phyloP scores from a whole-genome alignment of 2,113 vertebrate species.

The Callorhinus ursinus region DNA sequence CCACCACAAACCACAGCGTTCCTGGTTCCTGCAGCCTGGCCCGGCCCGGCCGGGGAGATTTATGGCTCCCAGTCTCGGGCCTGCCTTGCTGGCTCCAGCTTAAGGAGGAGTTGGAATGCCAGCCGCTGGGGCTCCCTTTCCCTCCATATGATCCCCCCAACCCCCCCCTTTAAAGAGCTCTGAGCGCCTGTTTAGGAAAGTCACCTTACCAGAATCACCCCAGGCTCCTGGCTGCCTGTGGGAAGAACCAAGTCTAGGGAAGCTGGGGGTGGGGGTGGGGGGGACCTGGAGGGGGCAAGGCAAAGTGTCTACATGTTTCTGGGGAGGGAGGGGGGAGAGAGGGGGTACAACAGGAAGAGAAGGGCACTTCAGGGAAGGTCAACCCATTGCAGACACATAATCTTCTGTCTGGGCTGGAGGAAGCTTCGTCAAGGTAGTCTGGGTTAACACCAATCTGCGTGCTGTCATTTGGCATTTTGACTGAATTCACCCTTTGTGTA shows the following conservation, averaged over 20 bases:
- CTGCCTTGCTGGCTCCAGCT: constrained; percentile 77
- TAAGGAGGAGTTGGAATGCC: constrained; percentile 70
- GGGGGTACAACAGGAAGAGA: background rate
- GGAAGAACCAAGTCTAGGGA: background rate
- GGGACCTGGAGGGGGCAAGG: background rate
- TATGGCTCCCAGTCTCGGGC: constrained; percentile 79
- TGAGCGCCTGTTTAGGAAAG: background rate
- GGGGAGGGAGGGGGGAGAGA: background rate
- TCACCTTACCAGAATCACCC: background rate
- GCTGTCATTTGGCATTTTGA: background rate
- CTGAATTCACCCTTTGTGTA: background rate
- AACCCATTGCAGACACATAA: background rate
- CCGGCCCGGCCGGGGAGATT: constrained; percentile 75
- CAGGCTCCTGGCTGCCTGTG: background rate
- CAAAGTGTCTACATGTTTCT: background rate
- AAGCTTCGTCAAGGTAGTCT: background rate
- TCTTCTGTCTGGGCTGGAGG: background rate
- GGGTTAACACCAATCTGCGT: background rate
- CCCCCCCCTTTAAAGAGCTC: background rate
- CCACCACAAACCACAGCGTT: constrained; percentile 80
- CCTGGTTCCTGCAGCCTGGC: constrained; percentile 80
- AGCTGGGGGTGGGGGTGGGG: background rate
- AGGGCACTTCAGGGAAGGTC: background rate
- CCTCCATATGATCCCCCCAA: background rate
- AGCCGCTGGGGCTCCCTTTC: background rate